These are phyloP conservation scores for Sylvicola fuscatus DNA, from an alignment of 2,888 invertebrate species.

Conservation along the genomic window DNA sequence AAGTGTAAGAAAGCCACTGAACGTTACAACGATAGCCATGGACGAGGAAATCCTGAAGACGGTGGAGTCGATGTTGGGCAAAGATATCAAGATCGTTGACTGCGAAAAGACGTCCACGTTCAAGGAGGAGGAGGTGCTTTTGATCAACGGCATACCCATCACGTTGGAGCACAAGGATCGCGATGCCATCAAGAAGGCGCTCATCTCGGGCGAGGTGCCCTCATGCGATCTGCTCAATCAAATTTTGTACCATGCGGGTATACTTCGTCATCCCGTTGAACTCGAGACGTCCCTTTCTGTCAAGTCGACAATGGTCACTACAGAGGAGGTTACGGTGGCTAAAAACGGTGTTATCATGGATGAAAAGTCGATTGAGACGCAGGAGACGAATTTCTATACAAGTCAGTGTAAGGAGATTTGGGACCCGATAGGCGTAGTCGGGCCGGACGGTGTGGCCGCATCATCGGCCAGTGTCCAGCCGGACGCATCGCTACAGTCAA, in stretches of 20 bases:
- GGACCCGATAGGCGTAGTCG: conserved; percentile 30
- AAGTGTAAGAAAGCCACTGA: too few species aligned
- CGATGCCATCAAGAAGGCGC: conserved; percentile 41
- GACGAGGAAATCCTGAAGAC: conserved; percentile 57
- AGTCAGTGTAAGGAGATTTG: conserved; percentile 44
- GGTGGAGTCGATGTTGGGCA: conserved; percentile 51
- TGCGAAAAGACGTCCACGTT: conserved; percentile 52
- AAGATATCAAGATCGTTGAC: conserved; percentile 47
- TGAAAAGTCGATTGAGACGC: conserved; percentile 44
- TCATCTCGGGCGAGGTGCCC: conserved; percentile 46
- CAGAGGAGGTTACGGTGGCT: conserved; percentile 47
- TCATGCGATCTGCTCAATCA: conserved; percentile 49
- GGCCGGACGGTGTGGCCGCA: conserved; percentile 1
- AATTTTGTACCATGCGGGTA: conserved; percentile 41
- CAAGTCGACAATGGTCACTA: conserved; percentile 46
- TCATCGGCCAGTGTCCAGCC: conserved; percentile 3
- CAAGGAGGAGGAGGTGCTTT: conserved; percentile 45
- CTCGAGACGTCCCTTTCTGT: conserved; percentile 50
- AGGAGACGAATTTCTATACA: conserved; percentile 47
- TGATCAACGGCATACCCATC: conserved; percentile 49
- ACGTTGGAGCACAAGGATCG: conserved; percentile 45
- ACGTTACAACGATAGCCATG: conserved; percentile 24
- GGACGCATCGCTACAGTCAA: too few species aligned
- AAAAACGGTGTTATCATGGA: conserved; percentile 46
- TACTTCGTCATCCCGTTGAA: conserved; percentile 43